Percentiles rank a stretch among this genome's conserved stretches.
phyloP scores from a whole-genome alignment of 2,888 invertebrate genomes.

The Ditylenchus weischeri region DNA sequence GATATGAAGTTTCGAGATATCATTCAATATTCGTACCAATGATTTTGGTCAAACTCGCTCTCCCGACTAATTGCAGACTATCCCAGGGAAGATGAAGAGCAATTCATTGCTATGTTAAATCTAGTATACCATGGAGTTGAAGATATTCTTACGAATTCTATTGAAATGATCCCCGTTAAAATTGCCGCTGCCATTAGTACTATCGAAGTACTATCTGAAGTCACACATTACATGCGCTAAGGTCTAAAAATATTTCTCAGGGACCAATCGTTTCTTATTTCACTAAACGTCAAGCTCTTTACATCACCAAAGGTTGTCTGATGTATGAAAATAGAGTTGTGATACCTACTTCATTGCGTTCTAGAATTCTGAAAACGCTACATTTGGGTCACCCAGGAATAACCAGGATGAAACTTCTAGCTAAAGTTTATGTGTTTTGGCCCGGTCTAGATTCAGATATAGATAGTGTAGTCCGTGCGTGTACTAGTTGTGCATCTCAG shows the following conservation, averaged over 20 bases:
- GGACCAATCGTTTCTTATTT: not conserved
- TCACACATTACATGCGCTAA: not conserved
- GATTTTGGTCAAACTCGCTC: too few species aligned
- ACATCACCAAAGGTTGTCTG: slow-evolving; percentile 36
- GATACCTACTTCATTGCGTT: slow-evolving; percentile 37
- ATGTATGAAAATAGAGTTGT: slow-evolving; percentile 40
- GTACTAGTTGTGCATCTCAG: slow-evolving; percentile 33
- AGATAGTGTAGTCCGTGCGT: slow-evolving; percentile 27
- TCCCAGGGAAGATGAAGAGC: too few species aligned
- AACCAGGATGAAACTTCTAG: slow-evolving; percentile 42
- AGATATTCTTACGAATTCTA: not conserved
- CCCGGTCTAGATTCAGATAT: slow-evolving; percentile 32
- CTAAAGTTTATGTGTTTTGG: slow-evolving; percentile 48
- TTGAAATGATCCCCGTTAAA: not conserved
- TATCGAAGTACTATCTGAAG: not conserved
- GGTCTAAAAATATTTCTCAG: not conserved
- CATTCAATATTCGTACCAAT: too few species aligned
- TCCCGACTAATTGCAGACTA: too few species aligned
- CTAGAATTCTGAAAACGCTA: slow-evolving; percentile 37
- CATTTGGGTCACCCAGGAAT: slow-evolving; percentile 46
- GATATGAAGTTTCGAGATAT: too few species aligned
- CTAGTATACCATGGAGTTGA: too few species aligned
- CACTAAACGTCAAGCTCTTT: not conserved
- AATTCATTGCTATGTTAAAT: too few species aligned
- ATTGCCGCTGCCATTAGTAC: not conserved